Percentiles rank a stretch among this genome's conserved stretches.
phyloP scores from a whole-genome alignment of 2,113 vertebrate genomes.

The Smithornis capensis region DNA sequence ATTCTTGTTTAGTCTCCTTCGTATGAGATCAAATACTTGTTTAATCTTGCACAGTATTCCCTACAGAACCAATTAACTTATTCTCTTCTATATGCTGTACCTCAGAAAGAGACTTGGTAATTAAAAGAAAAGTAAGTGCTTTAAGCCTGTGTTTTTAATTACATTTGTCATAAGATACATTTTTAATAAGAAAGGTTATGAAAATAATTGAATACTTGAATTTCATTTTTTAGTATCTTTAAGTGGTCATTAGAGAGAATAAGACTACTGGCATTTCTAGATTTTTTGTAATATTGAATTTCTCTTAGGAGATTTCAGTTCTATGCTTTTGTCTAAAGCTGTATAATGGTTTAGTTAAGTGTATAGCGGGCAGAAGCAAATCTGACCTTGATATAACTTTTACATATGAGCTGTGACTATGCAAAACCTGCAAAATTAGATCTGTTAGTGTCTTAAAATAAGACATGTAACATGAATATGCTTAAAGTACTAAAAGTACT shows the following conservation, averaged over 20 bases:
- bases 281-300: background rate
- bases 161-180: background rate
- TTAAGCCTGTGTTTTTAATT: background rate
- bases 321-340: background rate
- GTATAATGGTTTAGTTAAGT: background rate
- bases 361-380: background rate
- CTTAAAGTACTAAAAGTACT: background rate
- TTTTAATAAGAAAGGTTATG: background rate
- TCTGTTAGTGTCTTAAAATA: background rate
- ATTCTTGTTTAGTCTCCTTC: background rate
- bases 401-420: background rate
- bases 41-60: background rate
- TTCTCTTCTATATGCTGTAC: background rate
- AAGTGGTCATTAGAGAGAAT: background rate
- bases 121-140: background rate
- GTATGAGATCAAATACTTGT: background rate
- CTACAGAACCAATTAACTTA: background rate
- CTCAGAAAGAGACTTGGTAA: background rate
- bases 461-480: background rate
- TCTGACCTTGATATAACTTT: background rate
- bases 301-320: background rate
- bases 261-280: background rate
- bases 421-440: background rate
- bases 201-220: background rate
- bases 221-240: background rate